phyloP scores from a whole-genome alignment of 2,797 vertebrate genomes.

The Molothrus ater region DNA sequence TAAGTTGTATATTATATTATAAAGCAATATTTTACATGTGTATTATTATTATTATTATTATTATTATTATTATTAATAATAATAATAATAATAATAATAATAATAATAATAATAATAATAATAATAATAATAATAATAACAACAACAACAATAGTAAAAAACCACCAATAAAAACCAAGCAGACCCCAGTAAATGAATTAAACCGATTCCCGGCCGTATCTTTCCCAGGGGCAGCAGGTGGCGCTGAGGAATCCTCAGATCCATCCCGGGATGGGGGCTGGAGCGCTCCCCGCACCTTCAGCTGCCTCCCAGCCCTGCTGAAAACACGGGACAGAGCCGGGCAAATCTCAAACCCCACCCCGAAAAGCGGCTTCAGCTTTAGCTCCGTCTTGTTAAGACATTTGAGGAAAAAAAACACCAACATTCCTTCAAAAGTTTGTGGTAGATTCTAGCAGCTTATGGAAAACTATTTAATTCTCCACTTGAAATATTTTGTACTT shows the following conservation, averaged over 20 bases:
- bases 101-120: too few relatives aligned
- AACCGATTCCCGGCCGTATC: fast-evolving
- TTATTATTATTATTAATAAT: too few relatives aligned
- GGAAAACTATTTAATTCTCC: neutral
- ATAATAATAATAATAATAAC: too few relatives aligned
- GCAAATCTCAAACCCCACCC: fast-evolving
- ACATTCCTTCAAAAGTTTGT: neutral
- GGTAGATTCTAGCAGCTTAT: neutral
- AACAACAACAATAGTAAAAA: too few relatives aligned
- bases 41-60: too few relatives aligned
- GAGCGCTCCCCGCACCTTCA: neutral
- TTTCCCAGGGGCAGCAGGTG: neutral
- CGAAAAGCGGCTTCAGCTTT: neutral
- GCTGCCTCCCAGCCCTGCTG: neutral
- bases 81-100: too few relatives aligned
- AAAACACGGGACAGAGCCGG: neutral
- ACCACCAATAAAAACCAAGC: neutral
- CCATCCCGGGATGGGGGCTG: neutral
- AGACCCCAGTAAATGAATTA: too few relatives aligned
- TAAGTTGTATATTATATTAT: too few relatives aligned
- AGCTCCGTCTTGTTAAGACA: neutral
- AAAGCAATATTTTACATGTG: too few relatives aligned
- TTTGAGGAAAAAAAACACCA: too few relatives aligned
- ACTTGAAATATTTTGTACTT: neutral
- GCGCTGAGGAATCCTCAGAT: neutral